Evolutionary conservation across 2,113 vertebrate species (phyloP), one percentile per base, ranked within the genome.

Genomic region (Anolis carolinensis): DNA sequence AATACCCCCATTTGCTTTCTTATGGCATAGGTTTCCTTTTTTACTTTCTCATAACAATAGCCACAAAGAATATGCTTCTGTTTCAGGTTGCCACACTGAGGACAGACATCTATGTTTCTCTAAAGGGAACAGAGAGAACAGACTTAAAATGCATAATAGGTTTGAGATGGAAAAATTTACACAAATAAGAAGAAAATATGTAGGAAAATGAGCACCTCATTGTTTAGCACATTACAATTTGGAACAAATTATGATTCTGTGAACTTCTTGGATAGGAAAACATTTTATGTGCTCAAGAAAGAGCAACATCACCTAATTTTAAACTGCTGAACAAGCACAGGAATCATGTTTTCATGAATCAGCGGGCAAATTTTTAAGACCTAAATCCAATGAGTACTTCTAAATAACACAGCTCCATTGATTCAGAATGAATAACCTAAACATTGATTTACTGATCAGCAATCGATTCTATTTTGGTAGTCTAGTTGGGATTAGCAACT

Each of bases 1-100:
- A 96, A 96, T 16, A 91, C 94, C 32, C 78, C 0, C 0, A 99
- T 99, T 95, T 98, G 96, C 3, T 86, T 73, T 77, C 97, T 95
- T 88, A 99, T 97, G 85, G 93, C 82, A 9, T 10, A 36, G 0
- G 98, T 98, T 94, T 99, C 99, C 84, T 78, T 95, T 87, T 94
- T 85, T 55, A 99, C 97, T 74, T 98, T 98, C 20, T 95, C 92
- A 0, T 99, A 99, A 94, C 99, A 99, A 86, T 96, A 97, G 85
- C 97, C 97, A 93, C 99, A 99, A 83, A 99, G 94, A 71, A 97
- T 39, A 0, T 99, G 97, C 71, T 99, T 99, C 96, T 96, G 97
- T 92, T 99, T 99, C 92, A 99, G 81, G 91, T 98, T 97, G 83
- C 98, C 98, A 91, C 99, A 99, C 89, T 98, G 97, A 23, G 91